Conservation (phyloP, 2,113 vertebrate genomes). For the Amblyornis subalaris region DNA sequence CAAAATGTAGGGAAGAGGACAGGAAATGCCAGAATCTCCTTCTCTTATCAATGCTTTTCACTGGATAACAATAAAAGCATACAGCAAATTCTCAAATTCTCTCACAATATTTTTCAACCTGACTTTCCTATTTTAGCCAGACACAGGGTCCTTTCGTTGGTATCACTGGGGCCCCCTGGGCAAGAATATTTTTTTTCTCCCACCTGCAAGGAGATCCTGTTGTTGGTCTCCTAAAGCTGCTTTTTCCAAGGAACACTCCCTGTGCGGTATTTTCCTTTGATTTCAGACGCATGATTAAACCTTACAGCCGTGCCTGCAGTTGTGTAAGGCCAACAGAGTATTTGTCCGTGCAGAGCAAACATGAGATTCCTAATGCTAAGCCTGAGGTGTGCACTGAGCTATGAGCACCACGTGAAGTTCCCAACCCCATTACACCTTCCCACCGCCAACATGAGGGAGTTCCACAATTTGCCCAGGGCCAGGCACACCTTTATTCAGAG, state of each 20-base stretch:
- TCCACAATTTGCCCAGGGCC: slow-evolving; percentile 55
- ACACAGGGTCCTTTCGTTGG: not conserved
- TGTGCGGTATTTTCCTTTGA: not conserved
- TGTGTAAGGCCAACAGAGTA: slow-evolving; percentile 13
- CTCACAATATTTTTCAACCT: not conserved
- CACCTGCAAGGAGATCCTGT: not conserved
- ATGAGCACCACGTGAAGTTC: not conserved
- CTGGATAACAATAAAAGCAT: not conserved
- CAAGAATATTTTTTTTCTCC: not conserved
- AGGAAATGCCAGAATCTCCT: not conserved
- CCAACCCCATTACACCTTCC: slow-evolving; percentile 19
- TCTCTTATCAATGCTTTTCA: not conserved
- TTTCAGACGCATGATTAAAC: slow-evolving; percentile 12
- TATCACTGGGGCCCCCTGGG: not conserved
- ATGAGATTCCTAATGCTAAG: slow-evolving; percentile 2
- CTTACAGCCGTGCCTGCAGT: not conserved
- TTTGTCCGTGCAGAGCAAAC: not conserved
- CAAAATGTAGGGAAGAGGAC: not conserved
- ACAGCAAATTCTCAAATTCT: not conserved
- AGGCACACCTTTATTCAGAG: slow-evolving; percentile 33
- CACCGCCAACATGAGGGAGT: slow-evolving; percentile 42
- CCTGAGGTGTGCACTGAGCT: not conserved
- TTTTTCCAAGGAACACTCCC: not conserved
- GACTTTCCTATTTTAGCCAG: not conserved
- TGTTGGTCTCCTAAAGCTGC: not conserved